These are phyloP conservation scores for Electrona antarctica DNA, from an alignment of 2,113 vertebrate genomes.

Conservation along the genomic window DNA sequence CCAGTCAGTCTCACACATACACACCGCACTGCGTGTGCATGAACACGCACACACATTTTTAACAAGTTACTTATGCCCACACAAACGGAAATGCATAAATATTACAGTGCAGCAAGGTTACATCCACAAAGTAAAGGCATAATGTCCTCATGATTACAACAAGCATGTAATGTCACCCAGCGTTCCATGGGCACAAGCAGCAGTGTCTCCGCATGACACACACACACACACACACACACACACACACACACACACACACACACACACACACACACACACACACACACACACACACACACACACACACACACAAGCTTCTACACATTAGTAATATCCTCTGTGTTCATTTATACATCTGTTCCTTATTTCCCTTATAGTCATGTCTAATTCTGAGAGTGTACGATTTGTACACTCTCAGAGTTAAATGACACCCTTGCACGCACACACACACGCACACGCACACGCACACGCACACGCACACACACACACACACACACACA, in stretches of 20 bases:
- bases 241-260: background rate
- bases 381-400: background rate
- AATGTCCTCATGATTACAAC: too few species aligned
- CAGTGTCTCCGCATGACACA: too few species aligned
- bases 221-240: background rate
- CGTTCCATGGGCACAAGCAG: too few species aligned
- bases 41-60: background rate
- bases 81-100: too few species aligned
- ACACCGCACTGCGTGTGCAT: too few species aligned
- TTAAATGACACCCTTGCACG: conserved; percentile 8
- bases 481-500: background rate
- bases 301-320: background rate
- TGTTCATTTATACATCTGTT: background rate
- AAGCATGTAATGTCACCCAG: too few species aligned
- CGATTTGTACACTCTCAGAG: background rate
- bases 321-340: background rate
- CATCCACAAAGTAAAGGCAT: too few species aligned
- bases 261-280: background rate
- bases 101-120: too few species aligned
- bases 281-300: background rate
- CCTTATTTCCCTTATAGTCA: too few species aligned
- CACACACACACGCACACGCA: background rate
- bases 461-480: conserved; percentile 4
- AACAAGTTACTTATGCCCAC: too few species aligned
- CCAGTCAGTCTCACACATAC: background rate